Percentiles rank a stretch among this genome's conserved stretches.
Evolutionary conservation across 2,113 vertebrate species (phyloP).

Genomic region (Acrocephalus kingi): DNA sequence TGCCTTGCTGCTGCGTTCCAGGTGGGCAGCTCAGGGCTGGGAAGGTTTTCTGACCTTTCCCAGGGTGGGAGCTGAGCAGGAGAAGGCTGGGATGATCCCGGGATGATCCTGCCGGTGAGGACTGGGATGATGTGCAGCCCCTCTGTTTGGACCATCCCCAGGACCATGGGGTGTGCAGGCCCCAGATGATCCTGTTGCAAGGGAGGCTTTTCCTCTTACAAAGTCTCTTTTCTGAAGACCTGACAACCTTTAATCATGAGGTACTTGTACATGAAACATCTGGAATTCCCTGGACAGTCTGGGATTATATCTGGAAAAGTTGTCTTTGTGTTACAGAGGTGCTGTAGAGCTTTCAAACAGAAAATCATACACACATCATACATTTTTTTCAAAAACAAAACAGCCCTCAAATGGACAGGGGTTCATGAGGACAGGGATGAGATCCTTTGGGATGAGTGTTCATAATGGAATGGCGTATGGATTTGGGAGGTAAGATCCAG

Average conservation of each 20-base stretch:
- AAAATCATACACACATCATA: background rate
- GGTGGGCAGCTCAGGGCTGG: background rate
- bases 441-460: background rate
- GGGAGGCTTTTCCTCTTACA: background rate
- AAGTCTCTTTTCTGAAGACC: background rate
- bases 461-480: fast-evolving
- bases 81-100: fast-evolving
- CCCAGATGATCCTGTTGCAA: background rate
- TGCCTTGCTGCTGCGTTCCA: background rate
- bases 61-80: background rate
- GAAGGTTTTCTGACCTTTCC: background rate
- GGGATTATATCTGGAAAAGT: background rate
- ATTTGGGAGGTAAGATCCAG: background rate
- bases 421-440: background rate
- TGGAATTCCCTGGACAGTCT: background rate
- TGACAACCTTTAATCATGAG: background rate
- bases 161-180: fast-evolving
- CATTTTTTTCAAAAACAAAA: background rate
- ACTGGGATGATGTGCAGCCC: background rate
- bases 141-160: fast-evolving
- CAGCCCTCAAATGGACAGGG: background rate
- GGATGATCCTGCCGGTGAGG: background rate
- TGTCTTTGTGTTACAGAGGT: background rate
- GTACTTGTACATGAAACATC: background rate
- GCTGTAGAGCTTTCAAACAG: background rate